phyloP scores from a whole-genome alignment of 2,113 vertebrate species.

The Monarcha castaneiventris region DNA sequence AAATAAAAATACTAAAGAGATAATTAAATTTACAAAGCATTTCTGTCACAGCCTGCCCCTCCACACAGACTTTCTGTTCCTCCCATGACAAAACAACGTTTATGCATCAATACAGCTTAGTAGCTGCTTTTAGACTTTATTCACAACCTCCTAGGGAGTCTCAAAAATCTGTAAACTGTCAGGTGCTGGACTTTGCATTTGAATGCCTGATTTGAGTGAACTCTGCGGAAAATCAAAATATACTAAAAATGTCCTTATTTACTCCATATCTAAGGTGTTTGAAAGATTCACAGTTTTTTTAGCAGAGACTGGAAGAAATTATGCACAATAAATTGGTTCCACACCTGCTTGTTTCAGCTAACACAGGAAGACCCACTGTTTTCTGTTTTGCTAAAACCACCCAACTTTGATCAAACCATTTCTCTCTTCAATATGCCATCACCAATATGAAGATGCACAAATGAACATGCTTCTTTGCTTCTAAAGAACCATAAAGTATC shows the following conservation, averaged over 20 bases:
- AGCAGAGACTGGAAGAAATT: conserved; percentile 42
- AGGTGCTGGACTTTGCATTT: background rate
- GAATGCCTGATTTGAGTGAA: background rate
- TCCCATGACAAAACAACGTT: background rate
- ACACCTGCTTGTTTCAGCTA: conserved; percentile 38
- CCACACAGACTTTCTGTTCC: background rate
- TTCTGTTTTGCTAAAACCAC: conserved; percentile 45
- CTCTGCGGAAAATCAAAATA: conserved; percentile 12
- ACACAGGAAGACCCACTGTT: conserved; percentile 34
- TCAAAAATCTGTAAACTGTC: conserved; percentile 16
- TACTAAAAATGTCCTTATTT: background rate
- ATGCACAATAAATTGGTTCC: conserved; percentile 62
- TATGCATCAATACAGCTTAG: background rate
- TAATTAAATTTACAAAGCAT: background rate
- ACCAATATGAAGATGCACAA: background rate
- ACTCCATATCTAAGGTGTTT: background rate
- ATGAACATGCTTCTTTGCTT: background rate
- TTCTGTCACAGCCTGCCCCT: too few species aligned
- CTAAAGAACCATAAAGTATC: background rate
- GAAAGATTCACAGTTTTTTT: conserved; percentile 1
- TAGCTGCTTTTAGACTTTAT: background rate
- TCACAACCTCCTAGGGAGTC: background rate
- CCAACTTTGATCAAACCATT: conserved; percentile 46
- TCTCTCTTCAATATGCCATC: background rate
- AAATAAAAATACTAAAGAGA: background rate